These are phyloP conservation scores for Subacronicta megacephala DNA, from an alignment of 2,888 invertebrate genomes.

Conservation along the genomic window DNA sequence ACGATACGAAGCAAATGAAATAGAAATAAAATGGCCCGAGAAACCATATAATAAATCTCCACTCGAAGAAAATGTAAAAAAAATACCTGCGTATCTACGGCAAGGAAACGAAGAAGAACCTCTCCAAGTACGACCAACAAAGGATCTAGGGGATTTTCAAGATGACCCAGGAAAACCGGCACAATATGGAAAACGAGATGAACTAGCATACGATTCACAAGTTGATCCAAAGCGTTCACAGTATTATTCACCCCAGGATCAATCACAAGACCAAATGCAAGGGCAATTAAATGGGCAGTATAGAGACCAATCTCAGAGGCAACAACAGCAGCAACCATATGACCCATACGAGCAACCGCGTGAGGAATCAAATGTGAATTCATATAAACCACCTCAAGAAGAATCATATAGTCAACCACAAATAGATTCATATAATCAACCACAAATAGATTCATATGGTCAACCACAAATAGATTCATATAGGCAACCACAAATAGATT, in stretches of 20 bases:
- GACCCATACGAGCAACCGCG: slow-evolving; percentile 19
- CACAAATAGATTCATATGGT: background rate
- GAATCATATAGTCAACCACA: slow-evolving; percentile 12
- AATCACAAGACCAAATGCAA: background rate
- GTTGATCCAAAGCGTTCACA: background rate
- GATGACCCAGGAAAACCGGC: background rate
- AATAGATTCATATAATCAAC: slow-evolving; percentile 2
- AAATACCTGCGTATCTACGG: slow-evolving; percentile 3
- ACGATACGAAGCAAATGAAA: slow-evolving; percentile 23
- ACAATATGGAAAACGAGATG: background rate
- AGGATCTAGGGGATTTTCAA: slow-evolving; percentile 1
- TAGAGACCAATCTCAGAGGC: slow-evolving; percentile 2
- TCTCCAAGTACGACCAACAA: slow-evolving; percentile 17
- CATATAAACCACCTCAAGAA: slow-evolving; percentile 8
- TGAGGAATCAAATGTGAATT: slow-evolving; percentile 3
- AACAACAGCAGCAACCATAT: slow-evolving; percentile 2
- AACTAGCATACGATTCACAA: background rate
- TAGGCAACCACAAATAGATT: slow-evolving; percentile 1
- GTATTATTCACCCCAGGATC: slow-evolving; percentile 1
- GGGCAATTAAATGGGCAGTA: background rate
- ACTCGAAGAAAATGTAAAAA: background rate
- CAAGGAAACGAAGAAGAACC: slow-evolving; percentile 12
- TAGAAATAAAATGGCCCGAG: slow-evolving; percentile 33
- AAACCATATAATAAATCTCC: background rate
- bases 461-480: background rate